Conservation (phyloP, 2,113 vertebrate genomes). For the Syngnathus typhle region DNA sequence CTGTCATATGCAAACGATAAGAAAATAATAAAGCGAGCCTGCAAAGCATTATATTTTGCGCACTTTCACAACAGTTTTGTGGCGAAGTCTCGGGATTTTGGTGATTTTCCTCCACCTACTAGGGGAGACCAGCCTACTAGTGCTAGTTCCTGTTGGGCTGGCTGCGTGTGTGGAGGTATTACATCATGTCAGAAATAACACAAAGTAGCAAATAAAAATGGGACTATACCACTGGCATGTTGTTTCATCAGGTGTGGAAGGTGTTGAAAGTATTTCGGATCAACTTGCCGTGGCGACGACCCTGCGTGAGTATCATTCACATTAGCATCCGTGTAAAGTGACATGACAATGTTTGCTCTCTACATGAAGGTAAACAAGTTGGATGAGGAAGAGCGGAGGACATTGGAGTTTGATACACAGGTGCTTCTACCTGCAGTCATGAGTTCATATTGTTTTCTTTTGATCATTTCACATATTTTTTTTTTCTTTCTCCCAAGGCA, state of each 20-base stretch:
- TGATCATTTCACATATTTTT: slow-evolving; percentile 1
- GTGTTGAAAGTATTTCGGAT: slow-evolving; percentile 75
- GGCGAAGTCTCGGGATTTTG: slow-evolving; percentile 89
- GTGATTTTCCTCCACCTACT: slow-evolving; percentile 91
- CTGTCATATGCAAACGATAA: neutral
- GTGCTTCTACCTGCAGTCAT: slow-evolving; percentile 32
- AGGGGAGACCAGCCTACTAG: slow-evolving; percentile 87
- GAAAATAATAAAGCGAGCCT: no score
- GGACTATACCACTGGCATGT: neutral
- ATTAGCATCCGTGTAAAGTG: neutral
- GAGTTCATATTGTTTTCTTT: neutral
- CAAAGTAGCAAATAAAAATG: neutral
- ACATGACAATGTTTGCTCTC: neutral
- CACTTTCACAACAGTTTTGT: slow-evolving; percentile 73
- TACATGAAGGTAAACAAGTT: slow-evolving; percentile 52
- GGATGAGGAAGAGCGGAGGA: slow-evolving; percentile 66
- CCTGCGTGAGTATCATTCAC: slow-evolving; percentile 52
- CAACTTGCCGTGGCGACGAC: slow-evolving; percentile 38
- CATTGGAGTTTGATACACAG: slow-evolving; percentile 65
- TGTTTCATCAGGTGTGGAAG: slow-evolving; percentile 82
- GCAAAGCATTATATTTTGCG: neutral
- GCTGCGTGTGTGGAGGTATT: slow-evolving; percentile 85
- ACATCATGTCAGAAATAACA: neutral
- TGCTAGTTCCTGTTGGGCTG: slow-evolving; percentile 85
- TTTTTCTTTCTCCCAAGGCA: slow-evolving; percentile 66